Evolutionary conservation across 53 echinoderm and acorn worm species (phyloP), one percentile per base, ranked within the genome.

Genomic region (Mesocentrotus franciscanus): DNA sequence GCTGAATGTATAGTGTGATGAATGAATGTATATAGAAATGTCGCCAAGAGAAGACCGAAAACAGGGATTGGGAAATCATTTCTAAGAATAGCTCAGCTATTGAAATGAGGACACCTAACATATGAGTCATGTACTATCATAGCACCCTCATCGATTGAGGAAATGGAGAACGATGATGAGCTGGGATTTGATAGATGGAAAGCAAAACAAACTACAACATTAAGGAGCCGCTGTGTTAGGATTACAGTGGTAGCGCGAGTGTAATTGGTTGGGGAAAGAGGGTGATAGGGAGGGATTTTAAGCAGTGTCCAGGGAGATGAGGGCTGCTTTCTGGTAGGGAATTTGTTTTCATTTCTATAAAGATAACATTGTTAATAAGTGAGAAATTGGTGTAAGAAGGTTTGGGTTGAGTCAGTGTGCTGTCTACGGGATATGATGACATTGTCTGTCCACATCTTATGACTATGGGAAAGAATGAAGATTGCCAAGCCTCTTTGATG

Each of bases 11-110:
- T n/a, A 15, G n/a, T 5, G 27, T 87, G 87, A 87, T 87, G 58
- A 87, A 87, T 87, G 87, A 58, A 87, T 87, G 87, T 87, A 87
- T 87, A 87, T 87, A 87, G 11, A 87, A 59, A 58, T 87, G 87
- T n/a, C 87, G 87, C 87, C 87, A 87, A 12, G 14, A 58, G 58
- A 58, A 56, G 18, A 55, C 56, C 12, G 11, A 56, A 87, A n/a
- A 10, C 58, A 11, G 27, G 87, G 58, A 57, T 58, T 35, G 58
- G 58, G 57, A 58, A 87, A 87, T 58, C 12, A 87, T 58, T 55
- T 58, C 87, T 57, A 29, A 87, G 87, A 87, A 87, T 87, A 87
- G 57, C 59, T 2, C 13, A n/a, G 87, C 56, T 55, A 58, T 58
- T 58, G 58, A 87, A 87, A 87, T n/a, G 15, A 27, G 58, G 87